Percentiles rank a stretch among this genome's conserved stretches.
These are phyloP conservation scores for Scaptodrosophila latifasciaeformis DNA, from an alignment of 2,888 invertebrate genomes.

Conservation along the genomic window DNA sequence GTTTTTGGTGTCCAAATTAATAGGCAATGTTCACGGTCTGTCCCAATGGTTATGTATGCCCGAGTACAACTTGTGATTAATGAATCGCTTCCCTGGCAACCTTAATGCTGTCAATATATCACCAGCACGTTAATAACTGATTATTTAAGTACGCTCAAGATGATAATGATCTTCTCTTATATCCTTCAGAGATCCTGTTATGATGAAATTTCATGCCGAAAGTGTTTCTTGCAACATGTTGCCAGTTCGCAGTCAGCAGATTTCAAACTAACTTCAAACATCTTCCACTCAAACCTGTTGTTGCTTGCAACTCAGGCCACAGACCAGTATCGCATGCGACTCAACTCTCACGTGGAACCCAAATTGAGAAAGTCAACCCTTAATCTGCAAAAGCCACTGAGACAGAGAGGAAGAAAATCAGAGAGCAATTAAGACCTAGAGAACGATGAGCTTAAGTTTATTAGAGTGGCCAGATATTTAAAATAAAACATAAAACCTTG, in stretches of 20 bases:
- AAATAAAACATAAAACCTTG: no score
- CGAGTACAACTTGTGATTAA: constrained; percentile 60
- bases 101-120: constrained; percentile 65
- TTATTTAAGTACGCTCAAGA: constrained; percentile 22
- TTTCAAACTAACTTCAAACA: no score
- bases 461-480: no score
- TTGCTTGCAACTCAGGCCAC: constrained; percentile 37
- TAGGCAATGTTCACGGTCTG: constrained; percentile 34
- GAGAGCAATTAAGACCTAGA: no score
- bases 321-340: constrained; percentile 49
- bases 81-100: constrained; percentile 43
- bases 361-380: background rate
- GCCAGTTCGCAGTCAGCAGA: constrained; percentile 24
- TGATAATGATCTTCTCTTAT: constrained; percentile 36
- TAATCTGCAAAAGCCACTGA: background rate
- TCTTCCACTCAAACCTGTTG: constrained; percentile 58
- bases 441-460: no score
- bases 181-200: background rate
- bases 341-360: background rate
- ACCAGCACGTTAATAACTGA: constrained; percentile 48
- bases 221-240: constrained; percentile 50
- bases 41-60: background rate
- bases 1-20: constrained; percentile 43
- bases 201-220: constrained; percentile 21
- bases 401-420: constrained; percentile 10